A percentile compares a stretch with the other conserved stretches of the same genome.
phyloP scores from a whole-genome alignment of 2,797 vertebrate genomes.

The Pelodytes ibericus region DNA sequence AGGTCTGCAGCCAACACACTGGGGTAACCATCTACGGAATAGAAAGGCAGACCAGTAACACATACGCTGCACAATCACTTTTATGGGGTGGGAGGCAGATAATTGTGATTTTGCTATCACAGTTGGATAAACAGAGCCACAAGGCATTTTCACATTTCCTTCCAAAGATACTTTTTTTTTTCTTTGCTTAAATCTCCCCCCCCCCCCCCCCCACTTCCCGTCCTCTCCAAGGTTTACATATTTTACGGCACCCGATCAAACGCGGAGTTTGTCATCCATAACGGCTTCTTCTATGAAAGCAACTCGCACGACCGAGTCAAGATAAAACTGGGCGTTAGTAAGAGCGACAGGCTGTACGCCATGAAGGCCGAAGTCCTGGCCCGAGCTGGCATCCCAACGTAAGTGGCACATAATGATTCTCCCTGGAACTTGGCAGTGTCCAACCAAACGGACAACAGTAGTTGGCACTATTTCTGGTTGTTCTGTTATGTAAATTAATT shows the following conservation, averaged over 20 bases:
- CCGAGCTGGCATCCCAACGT: constrained; percentile 95
- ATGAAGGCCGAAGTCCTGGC: constrained; percentile 99
- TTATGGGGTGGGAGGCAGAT: constrained; percentile 46
- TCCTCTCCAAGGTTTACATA: constrained; percentile 91
- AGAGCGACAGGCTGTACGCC: constrained; percentile 95
- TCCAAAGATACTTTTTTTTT: constrained; percentile 6
- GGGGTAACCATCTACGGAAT: constrained; percentile 32
- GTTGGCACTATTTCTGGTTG: no score
- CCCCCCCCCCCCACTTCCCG: constrained; percentile 69
- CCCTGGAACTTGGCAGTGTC: no score
- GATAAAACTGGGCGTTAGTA: constrained; percentile 98
- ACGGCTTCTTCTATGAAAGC: constrained; percentile 97
- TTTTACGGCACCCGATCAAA: constrained; percentile 98
- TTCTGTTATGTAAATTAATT: no score
- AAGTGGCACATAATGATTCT: constrained; percentile 68
- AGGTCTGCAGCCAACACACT: neutral
- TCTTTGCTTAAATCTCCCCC: constrained; percentile 45
- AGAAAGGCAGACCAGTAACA: constrained; percentile 3
- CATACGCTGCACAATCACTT: constrained; percentile 22
- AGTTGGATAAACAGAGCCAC: constrained; percentile 40
- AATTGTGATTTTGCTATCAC: constrained; percentile 36
- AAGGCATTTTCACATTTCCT: neutral
- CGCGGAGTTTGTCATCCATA: constrained; percentile 98
- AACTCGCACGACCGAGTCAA: constrained; percentile 97
- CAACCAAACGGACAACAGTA: no score